Conservation (phyloP, 2,888 invertebrate species). For the Abrostola tripartita region DNA sequence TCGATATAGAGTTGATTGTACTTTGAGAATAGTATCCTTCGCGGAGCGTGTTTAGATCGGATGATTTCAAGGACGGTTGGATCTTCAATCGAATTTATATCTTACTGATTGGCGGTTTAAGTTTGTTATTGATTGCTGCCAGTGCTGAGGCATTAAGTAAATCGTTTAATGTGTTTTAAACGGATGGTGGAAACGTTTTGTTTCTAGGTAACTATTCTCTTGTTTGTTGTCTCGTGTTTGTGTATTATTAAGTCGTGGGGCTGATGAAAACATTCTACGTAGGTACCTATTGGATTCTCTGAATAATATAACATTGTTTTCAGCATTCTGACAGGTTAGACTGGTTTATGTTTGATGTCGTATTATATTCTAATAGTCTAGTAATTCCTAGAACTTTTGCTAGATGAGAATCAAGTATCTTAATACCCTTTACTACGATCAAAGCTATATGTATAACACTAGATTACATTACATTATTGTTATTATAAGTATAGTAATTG, state of each 20-base stretch:
- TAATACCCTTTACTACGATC: neutral
- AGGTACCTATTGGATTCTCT: constrained; percentile 4
- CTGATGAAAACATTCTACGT: constrained; percentile 19
- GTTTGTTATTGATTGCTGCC: constrained; percentile 59
- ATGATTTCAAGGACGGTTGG: constrained; percentile 52
- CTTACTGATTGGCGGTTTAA: constrained; percentile 69
- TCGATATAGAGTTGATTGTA: constrained; percentile 49
- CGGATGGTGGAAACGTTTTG: constrained; percentile 80
- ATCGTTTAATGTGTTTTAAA: constrained; percentile 84
- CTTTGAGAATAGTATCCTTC: constrained; percentile 33
- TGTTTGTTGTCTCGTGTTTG: constrained; percentile 59
- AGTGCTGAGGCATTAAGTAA: constrained; percentile 76
- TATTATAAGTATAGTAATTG: neutral
- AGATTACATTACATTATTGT: neutral
- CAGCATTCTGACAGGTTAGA: neutral
- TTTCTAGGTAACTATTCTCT: constrained; percentile 64
- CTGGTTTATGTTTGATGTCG: neutral
- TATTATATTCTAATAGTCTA: neutral
- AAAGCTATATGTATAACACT: neutral
- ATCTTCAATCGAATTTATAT: constrained; percentile 71
- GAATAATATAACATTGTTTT: constrained; percentile 1
- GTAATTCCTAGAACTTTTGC: neutral
- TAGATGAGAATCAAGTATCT: neutral
- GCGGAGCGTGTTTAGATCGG: constrained; percentile 37
- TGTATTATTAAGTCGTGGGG: constrained; percentile 52